Conservation (phyloP, 2,797 vertebrate genomes). For the Pteropus rufus region DNA sequence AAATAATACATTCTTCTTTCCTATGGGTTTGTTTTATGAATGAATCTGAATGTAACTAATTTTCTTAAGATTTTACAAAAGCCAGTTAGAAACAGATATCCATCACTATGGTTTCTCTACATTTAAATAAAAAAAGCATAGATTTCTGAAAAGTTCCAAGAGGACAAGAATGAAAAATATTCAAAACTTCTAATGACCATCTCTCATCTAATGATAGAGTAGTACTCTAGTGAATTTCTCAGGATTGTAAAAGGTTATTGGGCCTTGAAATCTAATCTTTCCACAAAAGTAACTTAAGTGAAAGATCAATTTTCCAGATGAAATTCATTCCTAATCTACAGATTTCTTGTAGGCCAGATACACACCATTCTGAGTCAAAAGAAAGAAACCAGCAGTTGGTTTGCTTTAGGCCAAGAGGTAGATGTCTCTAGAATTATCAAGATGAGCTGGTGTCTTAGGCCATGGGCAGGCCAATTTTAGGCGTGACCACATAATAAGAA, state of each 20-base stretch:
- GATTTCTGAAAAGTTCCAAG: neutral
- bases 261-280: neutral
- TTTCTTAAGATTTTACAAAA: neutral
- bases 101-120: neutral
- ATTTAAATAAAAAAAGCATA: neutral
- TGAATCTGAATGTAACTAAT: neutral
- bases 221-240: neutral
- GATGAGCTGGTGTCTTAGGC: neutral
- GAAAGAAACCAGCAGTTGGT: neutral
- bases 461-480: neutral
- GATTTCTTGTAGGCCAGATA: neutral
- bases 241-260: neutral
- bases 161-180: neutral
- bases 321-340: neutral
- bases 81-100: neutral
- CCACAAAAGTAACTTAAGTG: neutral
- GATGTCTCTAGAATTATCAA: neutral
- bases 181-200: neutral
- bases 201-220: neutral
- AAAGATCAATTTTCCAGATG: constrained; percentile 31
- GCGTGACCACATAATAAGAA: neutral
- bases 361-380: neutral
- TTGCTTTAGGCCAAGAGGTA: neutral
- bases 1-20: neutral
- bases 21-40: neutral